phyloP scores from a whole-genome alignment of 1,140 invertebrate species.

The Drosophila lini region DNA sequence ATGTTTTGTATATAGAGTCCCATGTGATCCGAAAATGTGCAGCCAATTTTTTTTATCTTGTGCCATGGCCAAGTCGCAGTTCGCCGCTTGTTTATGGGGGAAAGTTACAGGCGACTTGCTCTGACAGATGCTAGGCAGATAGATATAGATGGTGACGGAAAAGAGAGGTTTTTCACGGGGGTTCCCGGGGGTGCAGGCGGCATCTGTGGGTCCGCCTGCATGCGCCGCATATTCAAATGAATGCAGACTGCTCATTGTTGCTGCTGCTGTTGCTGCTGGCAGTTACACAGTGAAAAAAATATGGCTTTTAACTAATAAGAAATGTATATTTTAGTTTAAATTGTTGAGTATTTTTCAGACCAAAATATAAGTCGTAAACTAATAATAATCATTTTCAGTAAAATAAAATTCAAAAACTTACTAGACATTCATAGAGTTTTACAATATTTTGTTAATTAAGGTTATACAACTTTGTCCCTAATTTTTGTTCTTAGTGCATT shows the following conservation, averaged over 20 bases:
- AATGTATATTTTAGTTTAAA: background rate
- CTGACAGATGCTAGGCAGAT: slow-evolving; percentile 75
- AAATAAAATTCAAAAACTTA: background rate
- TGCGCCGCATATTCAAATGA: slow-evolving; percentile 75
- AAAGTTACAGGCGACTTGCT: slow-evolving; percentile 72
- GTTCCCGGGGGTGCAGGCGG: background rate
- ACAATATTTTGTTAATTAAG: too few species aligned
- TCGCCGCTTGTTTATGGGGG: slow-evolving; percentile 71
- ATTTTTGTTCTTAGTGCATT: background rate
- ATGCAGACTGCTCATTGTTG: slow-evolving; percentile 55
- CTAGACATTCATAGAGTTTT: too few species aligned
- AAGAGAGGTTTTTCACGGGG: slow-evolving; percentile 1
- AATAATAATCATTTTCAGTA: background rate
- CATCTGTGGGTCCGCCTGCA: slow-evolving; percentile 60
- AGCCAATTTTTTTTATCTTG: slow-evolving; percentile 60
- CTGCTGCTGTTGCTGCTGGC: slow-evolving; percentile 19
- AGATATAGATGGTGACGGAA: slow-evolving; percentile 39
- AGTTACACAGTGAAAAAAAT: slow-evolving; percentile 5
- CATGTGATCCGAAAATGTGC: slow-evolving; percentile 53
- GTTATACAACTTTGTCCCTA: too few species aligned
- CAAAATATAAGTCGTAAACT: too few species aligned
- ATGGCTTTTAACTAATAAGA: background rate
- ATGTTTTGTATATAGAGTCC: background rate
- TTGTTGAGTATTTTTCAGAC: background rate
- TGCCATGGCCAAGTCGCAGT: slow-evolving; percentile 49